These are phyloP conservation scores for Sycophila texana DNA, from an alignment of 2,888 invertebrate species.

Conservation along the genomic window DNA sequence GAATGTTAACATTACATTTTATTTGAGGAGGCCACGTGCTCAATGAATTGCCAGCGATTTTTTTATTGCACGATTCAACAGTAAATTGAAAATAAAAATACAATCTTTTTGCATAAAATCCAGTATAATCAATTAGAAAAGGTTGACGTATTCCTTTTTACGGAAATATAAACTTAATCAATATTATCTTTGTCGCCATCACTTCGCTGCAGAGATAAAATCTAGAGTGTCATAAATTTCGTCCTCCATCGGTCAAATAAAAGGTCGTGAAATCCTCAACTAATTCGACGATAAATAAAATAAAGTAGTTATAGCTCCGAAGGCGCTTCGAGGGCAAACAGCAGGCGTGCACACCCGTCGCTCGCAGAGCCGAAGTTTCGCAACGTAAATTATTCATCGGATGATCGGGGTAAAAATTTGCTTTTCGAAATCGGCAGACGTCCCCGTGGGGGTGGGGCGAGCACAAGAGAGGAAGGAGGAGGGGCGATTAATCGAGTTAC, in stretches of 20 bases:
- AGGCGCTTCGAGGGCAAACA: background rate
- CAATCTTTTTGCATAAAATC: too few species aligned
- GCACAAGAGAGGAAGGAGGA: background rate
- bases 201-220: background rate
- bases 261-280: background rate
- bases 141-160: background rate
- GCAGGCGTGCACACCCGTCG: background rate
- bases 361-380: background rate
- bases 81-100: too few species aligned
- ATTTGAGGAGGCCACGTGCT: too few species aligned
- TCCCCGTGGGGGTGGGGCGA: background rate
- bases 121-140: too few species aligned
- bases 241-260: too few species aligned
- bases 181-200: too few species aligned
- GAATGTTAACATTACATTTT: too few species aligned
- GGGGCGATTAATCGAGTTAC: conserved; percentile 9
- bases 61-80: too few species aligned
- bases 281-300: background rate
- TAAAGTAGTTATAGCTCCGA: conserved; percentile 3
- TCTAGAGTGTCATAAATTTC: too few species aligned
- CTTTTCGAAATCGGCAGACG: conserved; percentile 29
- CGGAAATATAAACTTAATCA: too few species aligned
- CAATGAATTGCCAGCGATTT: too few species aligned
- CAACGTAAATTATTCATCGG: conserved; percentile 26
- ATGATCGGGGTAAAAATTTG: conserved; percentile 12